Evolutionary conservation across 1,140 invertebrate species (phyloP).

Genomic region (Euborellia annulipes): DNA sequence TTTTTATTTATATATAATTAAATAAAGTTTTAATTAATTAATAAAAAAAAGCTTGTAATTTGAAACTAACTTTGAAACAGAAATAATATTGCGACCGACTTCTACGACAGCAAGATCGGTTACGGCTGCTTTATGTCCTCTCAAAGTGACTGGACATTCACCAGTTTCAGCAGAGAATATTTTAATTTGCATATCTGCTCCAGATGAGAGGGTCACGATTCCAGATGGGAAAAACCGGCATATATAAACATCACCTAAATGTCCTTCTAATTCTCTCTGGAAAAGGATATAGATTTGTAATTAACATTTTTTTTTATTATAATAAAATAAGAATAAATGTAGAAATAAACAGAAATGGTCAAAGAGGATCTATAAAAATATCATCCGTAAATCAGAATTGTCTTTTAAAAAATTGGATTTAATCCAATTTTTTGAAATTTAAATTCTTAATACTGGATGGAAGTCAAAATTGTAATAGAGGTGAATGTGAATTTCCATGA

Average conservation of each 20-base stretch:
- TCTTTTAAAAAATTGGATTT: too few species aligned
- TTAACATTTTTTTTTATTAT: background rate
- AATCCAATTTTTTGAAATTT: too few species aligned
- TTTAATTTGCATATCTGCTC: slow-evolving; percentile 49
- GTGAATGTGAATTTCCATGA: too few species aligned
- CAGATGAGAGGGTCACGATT: slow-evolving; percentile 45
- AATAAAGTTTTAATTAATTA: background rate
- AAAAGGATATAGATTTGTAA: slow-evolving; percentile 10
- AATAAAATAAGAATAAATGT: background rate
- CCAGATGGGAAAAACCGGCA: slow-evolving; percentile 58
- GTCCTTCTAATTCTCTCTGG: slow-evolving; percentile 42
- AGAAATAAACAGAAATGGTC: background rate
- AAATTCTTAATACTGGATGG: too few species aligned
- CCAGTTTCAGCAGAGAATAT: slow-evolving; percentile 55
- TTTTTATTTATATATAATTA: too few species aligned
- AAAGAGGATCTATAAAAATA: background rate
- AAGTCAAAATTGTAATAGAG: too few species aligned
- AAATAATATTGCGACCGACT: slow-evolving; percentile 53
- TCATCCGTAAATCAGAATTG: too few species aligned
- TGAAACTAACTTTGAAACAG: slow-evolving; percentile 39
- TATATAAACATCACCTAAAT: slow-evolving; percentile 49
- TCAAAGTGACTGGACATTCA: slow-evolving; percentile 44
- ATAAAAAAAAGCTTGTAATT: background rate
- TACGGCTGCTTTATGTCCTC: slow-evolving; percentile 47
- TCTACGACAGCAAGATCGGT: slow-evolving; percentile 49